These are phyloP conservation scores for Hylia prasina DNA, from an alignment of 2,113 vertebrate genomes.

Conservation along the genomic window DNA sequence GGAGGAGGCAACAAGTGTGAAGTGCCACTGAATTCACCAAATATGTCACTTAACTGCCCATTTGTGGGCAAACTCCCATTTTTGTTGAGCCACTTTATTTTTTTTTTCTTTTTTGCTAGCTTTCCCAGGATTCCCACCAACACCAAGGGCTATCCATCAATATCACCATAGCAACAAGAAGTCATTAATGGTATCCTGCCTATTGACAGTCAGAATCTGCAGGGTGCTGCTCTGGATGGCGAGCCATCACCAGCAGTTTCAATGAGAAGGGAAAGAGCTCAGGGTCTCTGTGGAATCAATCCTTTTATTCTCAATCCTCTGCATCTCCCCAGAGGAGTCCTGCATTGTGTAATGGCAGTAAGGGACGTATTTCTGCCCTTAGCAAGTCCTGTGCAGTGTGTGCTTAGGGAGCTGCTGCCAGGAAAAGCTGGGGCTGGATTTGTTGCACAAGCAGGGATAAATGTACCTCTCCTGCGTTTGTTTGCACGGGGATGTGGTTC, in stretches of 20 bases:
- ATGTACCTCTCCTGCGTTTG: not conserved
- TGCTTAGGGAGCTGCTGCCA: not conserved
- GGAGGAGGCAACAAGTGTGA: not conserved
- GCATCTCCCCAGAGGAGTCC: not conserved
- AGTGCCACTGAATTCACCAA: not conserved
- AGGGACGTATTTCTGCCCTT: not conserved
- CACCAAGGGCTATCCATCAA: not conserved
- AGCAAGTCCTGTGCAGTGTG: not conserved
- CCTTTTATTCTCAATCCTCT: not conserved
- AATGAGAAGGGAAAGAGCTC: not conserved
- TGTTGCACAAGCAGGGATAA: not conserved
- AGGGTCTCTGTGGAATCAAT: not conserved
- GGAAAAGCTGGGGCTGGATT: not conserved
- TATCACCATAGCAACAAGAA: constrained; percentile 56
- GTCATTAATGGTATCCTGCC: constrained; percentile 9
- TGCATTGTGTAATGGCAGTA: not conserved
- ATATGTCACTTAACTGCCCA: not conserved
- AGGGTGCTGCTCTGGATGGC: not conserved
- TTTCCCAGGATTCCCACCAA: constrained; percentile 8
- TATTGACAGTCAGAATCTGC: not conserved
- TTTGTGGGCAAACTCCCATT: not conserved
- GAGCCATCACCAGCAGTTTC: not conserved
- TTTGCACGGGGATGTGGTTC: not conserved
- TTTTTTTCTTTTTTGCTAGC: not conserved
- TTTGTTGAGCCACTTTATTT: not conserved